Evolutionary conservation across 2,113 vertebrate species (phyloP).

Genomic region (Leucoraja erinaceus): DNA sequence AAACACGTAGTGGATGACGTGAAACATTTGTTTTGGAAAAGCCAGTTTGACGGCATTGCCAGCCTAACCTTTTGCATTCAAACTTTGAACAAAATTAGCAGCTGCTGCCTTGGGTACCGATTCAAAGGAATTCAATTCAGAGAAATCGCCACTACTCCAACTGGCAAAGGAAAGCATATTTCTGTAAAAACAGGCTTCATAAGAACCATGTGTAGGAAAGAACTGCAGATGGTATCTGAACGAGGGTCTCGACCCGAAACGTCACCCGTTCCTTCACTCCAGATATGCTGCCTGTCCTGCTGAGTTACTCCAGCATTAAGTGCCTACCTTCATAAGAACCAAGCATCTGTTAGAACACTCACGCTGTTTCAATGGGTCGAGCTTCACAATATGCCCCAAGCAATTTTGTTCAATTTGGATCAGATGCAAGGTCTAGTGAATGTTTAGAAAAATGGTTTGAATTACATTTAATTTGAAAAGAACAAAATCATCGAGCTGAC

Average conservation of each 20-base stretch:
- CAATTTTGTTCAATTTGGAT: constrained; percentile 17
- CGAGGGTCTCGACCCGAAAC: too few species aligned
- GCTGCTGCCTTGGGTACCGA: background rate
- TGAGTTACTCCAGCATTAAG: too few species aligned
- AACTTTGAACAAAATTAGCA: background rate
- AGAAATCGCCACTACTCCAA: background rate
- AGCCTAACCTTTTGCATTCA: background rate
- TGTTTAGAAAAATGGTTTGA: background rate
- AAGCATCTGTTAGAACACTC: background rate
- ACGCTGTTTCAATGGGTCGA: background rate
- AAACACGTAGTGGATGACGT: background rate
- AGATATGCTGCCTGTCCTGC: too few species aligned
- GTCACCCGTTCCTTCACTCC: too few species aligned
- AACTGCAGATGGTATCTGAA: too few species aligned
- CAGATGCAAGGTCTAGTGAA: background rate
- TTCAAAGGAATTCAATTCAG: background rate
- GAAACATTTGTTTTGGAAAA: background rate
- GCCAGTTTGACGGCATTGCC: background rate
- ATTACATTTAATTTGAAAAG: background rate
- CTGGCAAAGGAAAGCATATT: background rate
- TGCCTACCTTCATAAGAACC: background rate
- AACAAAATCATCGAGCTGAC: background rate
- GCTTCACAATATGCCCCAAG: background rate
- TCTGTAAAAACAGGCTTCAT: background rate
- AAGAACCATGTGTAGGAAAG: background rate